A percentile compares a stretch with the other conserved stretches of the same genome.
Evolutionary conservation across 2,888 invertebrate species (phyloP).

Genomic region (Andrena haemorrhoa): DNA sequence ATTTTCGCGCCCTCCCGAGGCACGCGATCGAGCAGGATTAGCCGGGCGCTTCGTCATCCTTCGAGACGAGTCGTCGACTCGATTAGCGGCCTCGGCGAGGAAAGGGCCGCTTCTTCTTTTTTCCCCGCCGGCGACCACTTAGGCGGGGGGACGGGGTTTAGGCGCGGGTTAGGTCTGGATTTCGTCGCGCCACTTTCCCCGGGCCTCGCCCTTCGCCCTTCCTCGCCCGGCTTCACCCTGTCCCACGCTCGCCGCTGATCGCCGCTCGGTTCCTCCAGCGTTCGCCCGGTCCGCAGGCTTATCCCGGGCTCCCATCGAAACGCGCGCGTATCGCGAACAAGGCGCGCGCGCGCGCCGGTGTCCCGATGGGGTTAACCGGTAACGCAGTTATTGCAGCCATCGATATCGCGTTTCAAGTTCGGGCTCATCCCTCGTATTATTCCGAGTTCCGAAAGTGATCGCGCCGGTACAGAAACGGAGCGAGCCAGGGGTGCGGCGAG

Average conservation of each 20-base stretch:
- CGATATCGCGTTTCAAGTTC: conserved; percentile 71
- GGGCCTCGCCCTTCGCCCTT: background rate
- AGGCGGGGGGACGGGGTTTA: too few relatives aligned
- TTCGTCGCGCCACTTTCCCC: conserved; percentile 11
- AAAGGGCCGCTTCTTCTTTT: background rate
- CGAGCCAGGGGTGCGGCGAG: background rate
- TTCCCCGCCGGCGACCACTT: background rate
- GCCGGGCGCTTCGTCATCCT: conserved; percentile 79
- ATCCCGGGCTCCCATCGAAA: conserved; percentile 19
- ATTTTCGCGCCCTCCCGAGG: conserved; percentile 79
- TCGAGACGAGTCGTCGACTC: conserved; percentile 43
- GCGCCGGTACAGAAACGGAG: conserved; percentile 44
- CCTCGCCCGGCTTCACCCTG: too few relatives aligned
- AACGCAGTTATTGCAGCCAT: conserved; percentile 62
- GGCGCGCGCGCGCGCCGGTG: conserved; percentile 30
- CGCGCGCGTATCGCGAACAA: conserved; percentile 33
- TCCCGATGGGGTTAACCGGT: conserved; percentile 67
- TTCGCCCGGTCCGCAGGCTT: background rate
- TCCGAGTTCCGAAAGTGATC: conserved; percentile 58
- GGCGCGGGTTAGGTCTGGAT: background rate
- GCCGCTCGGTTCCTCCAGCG: too few relatives aligned
- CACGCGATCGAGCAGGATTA: conserved; percentile 81
- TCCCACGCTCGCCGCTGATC: too few relatives aligned
- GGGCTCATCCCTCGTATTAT: conserved; percentile 62
- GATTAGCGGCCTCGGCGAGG: conserved; percentile 1